These are phyloP conservation scores for Phyllopteryx taeniolatus DNA, from an alignment of 2,113 vertebrate species.

Conservation along the genomic window DNA sequence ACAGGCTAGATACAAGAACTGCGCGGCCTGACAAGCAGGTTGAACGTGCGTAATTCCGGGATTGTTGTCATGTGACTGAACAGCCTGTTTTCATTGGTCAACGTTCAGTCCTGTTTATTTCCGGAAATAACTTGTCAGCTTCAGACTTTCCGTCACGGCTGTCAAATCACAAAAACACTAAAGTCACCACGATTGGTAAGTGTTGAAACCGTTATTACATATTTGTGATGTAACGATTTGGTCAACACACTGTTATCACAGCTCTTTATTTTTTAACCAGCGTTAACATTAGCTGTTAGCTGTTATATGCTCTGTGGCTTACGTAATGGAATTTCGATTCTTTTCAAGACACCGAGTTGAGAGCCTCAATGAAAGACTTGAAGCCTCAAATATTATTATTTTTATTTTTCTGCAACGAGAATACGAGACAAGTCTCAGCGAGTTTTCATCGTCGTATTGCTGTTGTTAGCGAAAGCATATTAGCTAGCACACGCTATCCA, in stretches of 20 bases:
- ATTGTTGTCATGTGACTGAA: slow-evolving; percentile 41
- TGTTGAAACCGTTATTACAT: background rate
- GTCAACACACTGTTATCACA: background rate
- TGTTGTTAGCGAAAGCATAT: background rate
- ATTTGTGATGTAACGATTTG: background rate
- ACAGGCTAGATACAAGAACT: too few relatives aligned
- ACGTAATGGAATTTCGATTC: slow-evolving; percentile 40
- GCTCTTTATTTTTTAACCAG: background rate
- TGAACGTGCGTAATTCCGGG: background rate
- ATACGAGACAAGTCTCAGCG: background rate
- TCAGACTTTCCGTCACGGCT: slow-evolving; percentile 38
- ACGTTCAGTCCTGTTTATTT: slow-evolving; percentile 57
- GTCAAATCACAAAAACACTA: background rate
- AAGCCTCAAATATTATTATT: background rate
- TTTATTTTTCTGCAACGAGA: background rate
- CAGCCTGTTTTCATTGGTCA: slow-evolving; percentile 39
- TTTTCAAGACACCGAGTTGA: background rate
- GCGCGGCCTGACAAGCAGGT: too few relatives aligned
- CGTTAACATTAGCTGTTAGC: slow-evolving; percentile 47
- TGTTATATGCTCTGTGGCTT: slow-evolving; percentile 16
- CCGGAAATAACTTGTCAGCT: slow-evolving; percentile 57
- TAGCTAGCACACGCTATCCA: background rate
- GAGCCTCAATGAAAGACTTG: background rate
- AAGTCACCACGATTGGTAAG: slow-evolving; percentile 32
- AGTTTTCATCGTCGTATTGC: background rate